Base-by-base conservation (phyloP, 2,113 vertebrate genomes). In the Chinchilla lanigera region DNA sequence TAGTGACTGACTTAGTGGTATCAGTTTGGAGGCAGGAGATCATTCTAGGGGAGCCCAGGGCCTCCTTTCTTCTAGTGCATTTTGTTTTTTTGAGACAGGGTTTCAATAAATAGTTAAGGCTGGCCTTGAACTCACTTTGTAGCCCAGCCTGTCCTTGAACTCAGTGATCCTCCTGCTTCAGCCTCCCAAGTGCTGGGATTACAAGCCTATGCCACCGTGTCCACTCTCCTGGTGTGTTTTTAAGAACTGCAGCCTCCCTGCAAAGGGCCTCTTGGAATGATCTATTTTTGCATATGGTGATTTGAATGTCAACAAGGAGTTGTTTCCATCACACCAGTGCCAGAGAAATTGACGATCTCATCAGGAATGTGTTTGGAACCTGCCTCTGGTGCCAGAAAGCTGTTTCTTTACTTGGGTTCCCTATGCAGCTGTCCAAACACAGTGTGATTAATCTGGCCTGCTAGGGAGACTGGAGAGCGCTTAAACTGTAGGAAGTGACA, bases 311-410 rank as follows among this genome's bases (percentile, higher is more conserved):
- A 93, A 73, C 67, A 78, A 28, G 4, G 41, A 90, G 88, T 56
- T 24, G 67, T 92, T 92, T 91, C 73, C 90, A 77, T 56, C 35
- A 24, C 19, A 41, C 67, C 56, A 17, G 13, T 52, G 71, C 90
- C 97, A 93, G 96, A n/a, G 91, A 97, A 97, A 94, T 50, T 38
- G 88, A 58, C 28, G 8, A 3, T 84, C 77, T 89, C 81, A 69
- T 96, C 90, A 83, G 61, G 52, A 77, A 73, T 58, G 20, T 71
- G 88, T 33, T 83, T 1, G 5, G 89, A 95, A 54, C 50, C 73
- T 1, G 1, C 58, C 77, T 90, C 52, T 71, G 22, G 44, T 50
- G 86, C 95, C 97, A 95, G 44, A 75, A 93, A 94, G 26, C 56
- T 28, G 19, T 61, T 92, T 93, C 75, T 89, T 22, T 83, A 47